Evolutionary conservation across 2,113 vertebrate species (phyloP).

Genomic region (Tetrao urogallus): DNA sequence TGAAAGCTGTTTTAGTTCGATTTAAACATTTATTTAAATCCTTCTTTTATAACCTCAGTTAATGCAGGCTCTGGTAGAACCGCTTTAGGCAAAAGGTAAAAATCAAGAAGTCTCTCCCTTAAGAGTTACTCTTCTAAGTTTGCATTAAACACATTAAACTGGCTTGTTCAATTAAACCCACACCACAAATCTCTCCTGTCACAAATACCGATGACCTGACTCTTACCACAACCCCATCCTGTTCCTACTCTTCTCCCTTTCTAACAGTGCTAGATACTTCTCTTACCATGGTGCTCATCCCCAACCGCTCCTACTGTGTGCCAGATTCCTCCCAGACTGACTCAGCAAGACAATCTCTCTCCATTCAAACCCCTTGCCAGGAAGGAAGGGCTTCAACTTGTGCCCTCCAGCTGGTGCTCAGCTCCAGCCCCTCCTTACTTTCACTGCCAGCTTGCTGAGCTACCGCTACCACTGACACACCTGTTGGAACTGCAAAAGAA

Average conservation of each 20-base stretch:
- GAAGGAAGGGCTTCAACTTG: fast-evolving
- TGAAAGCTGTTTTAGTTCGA: conserved; percentile 9
- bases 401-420: not conserved
- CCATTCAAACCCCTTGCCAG: not conserved
- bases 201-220: not conserved
- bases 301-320: not conserved
- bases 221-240: not conserved
- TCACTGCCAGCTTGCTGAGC: fast-evolving
- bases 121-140: not conserved
- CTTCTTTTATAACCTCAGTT: not conserved
- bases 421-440: not conserved
- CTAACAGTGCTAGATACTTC: not conserved
- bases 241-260: not conserved
- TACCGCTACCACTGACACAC: not conserved
- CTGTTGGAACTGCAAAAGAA: not conserved
- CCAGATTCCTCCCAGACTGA: not conserved
- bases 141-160: not conserved
- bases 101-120: not conserved
- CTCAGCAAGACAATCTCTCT: not conserved
- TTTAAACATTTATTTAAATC: not conserved
- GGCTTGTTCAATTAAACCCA: not conserved
- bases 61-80: not conserved
- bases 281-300: not conserved
- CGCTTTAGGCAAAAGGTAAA: not conserved
- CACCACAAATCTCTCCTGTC: not conserved